Conservation (phyloP, 37 sponge, comb jelly and placozoan species). For the Chondrilla cf. caribensis region DNA sequence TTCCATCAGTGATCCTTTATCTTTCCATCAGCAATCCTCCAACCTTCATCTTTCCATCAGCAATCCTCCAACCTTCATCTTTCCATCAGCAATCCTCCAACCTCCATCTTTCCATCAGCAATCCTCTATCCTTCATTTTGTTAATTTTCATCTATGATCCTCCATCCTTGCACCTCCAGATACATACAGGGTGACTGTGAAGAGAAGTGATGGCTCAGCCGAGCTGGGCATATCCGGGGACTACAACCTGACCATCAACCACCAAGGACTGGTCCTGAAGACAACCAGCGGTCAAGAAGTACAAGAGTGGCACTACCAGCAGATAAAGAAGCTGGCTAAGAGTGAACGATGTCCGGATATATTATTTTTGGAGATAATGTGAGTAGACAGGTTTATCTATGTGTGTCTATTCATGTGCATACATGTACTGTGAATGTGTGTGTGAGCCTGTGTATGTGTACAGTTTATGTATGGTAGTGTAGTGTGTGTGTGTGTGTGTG, state of each 20-base stretch:
- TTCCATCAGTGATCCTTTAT: neutral
- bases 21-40: too few relatives aligned
- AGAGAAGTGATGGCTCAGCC: neutral
- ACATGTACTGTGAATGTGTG: neutral
- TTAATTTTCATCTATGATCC: neutral
- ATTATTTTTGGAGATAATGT: neutral
- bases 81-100: neutral
- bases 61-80: neutral
- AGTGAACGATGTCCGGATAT: neutral
- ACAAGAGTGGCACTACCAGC: neutral
- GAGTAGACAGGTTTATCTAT: neutral
- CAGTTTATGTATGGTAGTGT: too few relatives aligned
- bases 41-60: neutral
- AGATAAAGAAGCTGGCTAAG: neutral
- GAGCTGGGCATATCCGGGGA: conserved; percentile 23
- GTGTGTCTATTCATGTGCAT: too few relatives aligned
- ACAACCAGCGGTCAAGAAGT: neutral
- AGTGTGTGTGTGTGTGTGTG: neutral
- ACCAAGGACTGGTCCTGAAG: neutral
- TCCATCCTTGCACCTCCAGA: too few relatives aligned
- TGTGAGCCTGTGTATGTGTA: neutral
- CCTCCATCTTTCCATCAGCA: neutral
- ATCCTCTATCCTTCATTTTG: neutral
- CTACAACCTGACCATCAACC: neutral
- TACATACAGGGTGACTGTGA: neutral